Evolutionary conservation across 2,888 invertebrate species (phyloP).

Genomic region (Apodemia duryi): DNA sequence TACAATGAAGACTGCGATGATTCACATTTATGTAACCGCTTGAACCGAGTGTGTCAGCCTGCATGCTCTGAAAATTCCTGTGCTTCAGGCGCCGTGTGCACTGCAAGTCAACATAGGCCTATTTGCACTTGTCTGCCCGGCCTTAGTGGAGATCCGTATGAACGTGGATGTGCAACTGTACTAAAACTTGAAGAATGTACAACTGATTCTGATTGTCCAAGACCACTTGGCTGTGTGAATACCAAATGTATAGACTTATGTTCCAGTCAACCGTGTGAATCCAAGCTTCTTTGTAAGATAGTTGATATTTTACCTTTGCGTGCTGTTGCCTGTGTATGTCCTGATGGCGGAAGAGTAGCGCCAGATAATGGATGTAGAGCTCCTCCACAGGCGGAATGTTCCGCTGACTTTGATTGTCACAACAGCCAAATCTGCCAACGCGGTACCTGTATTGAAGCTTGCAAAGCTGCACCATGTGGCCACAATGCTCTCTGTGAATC

Average conservation of each 20-base stretch:
- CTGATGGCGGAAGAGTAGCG: slow-evolving; percentile 87
- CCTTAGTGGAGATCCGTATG: slow-evolving; percentile 88
- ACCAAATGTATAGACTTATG: slow-evolving; percentile 89
- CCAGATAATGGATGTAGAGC: slow-evolving; percentile 85
- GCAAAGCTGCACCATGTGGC: slow-evolving; percentile 88
- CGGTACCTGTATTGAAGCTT: slow-evolving; percentile 88
- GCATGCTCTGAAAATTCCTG: slow-evolving; percentile 91
- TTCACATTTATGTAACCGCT: slow-evolving; percentile 89
- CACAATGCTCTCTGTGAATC: slow-evolving; percentile 90
- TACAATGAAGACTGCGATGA: slow-evolving; percentile 94
- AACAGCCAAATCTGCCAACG: slow-evolving; percentile 86
- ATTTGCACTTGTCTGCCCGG: slow-evolving; percentile 88
- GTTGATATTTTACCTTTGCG: slow-evolving; percentile 88
- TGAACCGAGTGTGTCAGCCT: slow-evolving; percentile 89
- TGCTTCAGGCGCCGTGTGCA: slow-evolving; percentile 87
- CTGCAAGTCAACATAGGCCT: slow-evolving; percentile 86
- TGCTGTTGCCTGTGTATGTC: slow-evolving; percentile 92
- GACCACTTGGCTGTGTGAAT: slow-evolving; percentile 88
- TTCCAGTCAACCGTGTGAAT: slow-evolving; percentile 84
- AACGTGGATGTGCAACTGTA: slow-evolving; percentile 66
- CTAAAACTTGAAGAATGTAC: slow-evolving; percentile 81
- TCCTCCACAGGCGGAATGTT: slow-evolving; percentile 82
- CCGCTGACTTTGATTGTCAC: slow-evolving; percentile 86
- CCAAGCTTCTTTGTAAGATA: slow-evolving; percentile 88
- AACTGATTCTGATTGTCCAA: slow-evolving; percentile 87